Percentiles rank a stretch among this genome's conserved stretches.
phyloP scores from a whole-genome alignment of 2,888 invertebrate species.

The Stenchaetothrips biformis region DNA sequence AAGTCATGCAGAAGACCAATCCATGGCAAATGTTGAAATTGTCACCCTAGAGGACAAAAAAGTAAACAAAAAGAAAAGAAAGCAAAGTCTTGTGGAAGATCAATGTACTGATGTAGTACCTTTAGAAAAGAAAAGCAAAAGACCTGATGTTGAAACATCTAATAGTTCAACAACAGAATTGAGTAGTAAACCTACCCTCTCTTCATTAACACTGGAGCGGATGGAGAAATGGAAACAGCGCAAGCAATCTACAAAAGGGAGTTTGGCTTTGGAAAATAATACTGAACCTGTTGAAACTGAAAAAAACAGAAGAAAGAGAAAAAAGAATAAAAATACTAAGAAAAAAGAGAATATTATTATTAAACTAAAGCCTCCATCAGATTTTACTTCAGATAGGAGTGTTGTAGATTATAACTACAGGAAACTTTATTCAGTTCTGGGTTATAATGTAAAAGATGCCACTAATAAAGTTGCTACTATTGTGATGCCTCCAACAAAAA shows the following conservation, averaged over 20 bases:
- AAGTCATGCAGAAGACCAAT: not conserved
- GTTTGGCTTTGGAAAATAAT: not conserved
- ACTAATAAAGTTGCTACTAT: not conserved
- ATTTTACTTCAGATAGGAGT: not conserved
- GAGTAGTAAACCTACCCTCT: no score
- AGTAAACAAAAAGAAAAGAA: no score
- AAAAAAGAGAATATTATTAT: not conserved
- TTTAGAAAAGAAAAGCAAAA: not conserved
- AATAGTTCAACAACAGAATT: no score
- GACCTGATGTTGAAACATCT: not conserved
- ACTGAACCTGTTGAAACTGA: not conserved
- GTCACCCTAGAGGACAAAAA: not conserved
- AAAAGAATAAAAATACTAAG: not conserved
- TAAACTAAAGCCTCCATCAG: not conserved
- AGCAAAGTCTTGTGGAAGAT: not conserved
- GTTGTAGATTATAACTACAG: not conserved
- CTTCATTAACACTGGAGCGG: no score
- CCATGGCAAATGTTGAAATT: not conserved
- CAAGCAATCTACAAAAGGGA: not conserved
- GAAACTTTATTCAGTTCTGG: not conserved
- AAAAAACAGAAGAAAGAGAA: not conserved
- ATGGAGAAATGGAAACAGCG: not conserved
- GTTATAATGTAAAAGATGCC: not conserved
- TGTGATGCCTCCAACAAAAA: not conserved
- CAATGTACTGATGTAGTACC: not conserved